These are phyloP conservation scores for Scolopax mira DNA, from an alignment of 2,113 vertebrate genomes.

Conservation along the genomic window DNA sequence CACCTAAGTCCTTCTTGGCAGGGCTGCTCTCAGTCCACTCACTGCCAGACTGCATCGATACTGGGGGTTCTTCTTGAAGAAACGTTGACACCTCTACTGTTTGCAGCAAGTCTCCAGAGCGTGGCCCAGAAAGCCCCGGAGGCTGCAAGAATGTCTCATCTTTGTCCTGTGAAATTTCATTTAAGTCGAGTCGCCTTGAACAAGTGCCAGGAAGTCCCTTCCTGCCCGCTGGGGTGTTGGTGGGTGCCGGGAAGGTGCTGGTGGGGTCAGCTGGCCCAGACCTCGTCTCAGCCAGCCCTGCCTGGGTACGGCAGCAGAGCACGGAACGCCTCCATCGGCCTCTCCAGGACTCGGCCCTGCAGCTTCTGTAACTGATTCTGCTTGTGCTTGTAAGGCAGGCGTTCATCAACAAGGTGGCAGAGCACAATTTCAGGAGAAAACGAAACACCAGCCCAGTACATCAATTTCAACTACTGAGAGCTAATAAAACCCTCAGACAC, in stretches of 20 bases:
- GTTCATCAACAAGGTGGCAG: neutral
- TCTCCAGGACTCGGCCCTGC: neutral
- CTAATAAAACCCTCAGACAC: neutral
- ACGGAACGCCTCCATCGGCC: accelerated
- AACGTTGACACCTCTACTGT: accelerated
- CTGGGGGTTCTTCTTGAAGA: neutral
- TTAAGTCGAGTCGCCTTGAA: neutral
- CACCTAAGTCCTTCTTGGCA: neutral
- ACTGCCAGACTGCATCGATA: neutral
- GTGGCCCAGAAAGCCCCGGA: neutral
- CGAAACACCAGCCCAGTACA: neutral
- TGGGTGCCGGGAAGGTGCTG: neutral
- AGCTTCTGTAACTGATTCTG: neutral
- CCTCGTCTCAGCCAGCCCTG: neutral
- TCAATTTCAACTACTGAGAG: neutral
- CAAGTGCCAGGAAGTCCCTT: neutral
- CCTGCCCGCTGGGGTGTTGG: accelerated
- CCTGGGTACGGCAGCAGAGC: neutral
- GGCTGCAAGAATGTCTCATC: neutral
- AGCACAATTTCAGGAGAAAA: neutral
- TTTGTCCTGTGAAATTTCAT: neutral
- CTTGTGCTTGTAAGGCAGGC: neutral
- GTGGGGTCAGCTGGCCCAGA: accelerated
- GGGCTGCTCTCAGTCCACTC: neutral
- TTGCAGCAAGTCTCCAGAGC: neutral